Evolutionary conservation across 2,113 vertebrate genomes (phyloP).

Genomic region (Lipophrys pholis): DNA sequence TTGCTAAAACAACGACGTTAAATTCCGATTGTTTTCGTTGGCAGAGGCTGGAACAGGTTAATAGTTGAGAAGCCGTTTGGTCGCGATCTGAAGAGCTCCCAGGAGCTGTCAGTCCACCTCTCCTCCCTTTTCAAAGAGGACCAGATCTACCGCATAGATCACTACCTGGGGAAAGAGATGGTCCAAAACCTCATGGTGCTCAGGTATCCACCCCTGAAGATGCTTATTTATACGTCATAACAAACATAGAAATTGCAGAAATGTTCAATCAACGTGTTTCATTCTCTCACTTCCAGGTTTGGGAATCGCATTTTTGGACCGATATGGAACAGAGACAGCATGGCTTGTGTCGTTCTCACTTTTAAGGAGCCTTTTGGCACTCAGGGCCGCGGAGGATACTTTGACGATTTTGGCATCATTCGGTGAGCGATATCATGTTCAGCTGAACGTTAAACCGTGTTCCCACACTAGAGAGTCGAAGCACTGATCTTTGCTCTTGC

Average conservation of each 20-base stretch:
- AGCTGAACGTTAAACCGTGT: background rate
- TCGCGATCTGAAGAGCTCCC: constrained; percentile 89
- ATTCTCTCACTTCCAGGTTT: constrained; percentile 80
- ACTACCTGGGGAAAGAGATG: constrained; percentile 95
- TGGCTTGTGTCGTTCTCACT: constrained; percentile 89
- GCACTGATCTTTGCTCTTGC: constrained; percentile 9
- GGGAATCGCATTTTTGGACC: constrained; percentile 94
- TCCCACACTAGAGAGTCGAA: background rate
- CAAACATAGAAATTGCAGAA: background rate
- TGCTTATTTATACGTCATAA: background rate
- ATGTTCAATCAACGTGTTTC: background rate
- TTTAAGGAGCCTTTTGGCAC: constrained; percentile 95
- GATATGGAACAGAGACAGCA: constrained; percentile 92
- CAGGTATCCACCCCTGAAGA: constrained; percentile 73
- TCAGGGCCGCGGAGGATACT: constrained; percentile 92
- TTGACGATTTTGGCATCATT: constrained; percentile 94
- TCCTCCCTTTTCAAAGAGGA: constrained; percentile 86
- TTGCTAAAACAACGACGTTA: no score
- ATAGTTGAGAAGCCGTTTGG: constrained; percentile 95
- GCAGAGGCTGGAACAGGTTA: constrained; percentile 90
- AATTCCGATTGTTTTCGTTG: background rate
- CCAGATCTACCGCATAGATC: constrained; percentile 93
- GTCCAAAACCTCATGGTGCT: constrained; percentile 96
- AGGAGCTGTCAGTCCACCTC: constrained; percentile 88
- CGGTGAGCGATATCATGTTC: constrained; percentile 77